Evolutionary conservation across 2,888 invertebrate genomes (phyloP).

Genomic region (Tinea trinotella): DNA sequence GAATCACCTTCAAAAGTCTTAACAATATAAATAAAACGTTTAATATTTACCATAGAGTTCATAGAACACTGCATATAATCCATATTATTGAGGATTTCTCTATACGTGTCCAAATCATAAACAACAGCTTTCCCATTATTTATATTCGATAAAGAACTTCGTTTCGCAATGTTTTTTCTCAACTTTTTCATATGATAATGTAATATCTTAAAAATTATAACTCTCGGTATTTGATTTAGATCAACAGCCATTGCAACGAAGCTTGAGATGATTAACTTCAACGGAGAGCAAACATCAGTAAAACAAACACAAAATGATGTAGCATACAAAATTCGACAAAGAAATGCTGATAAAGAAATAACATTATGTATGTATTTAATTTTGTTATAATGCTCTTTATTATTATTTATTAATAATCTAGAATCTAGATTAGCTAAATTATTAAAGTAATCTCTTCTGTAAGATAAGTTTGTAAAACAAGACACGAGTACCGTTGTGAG

Average conservation of each 20-base stretch:
- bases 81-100: too few relatives aligned
- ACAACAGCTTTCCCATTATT: too few relatives aligned
- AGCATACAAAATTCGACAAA: neutral
- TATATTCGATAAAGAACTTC: too few relatives aligned
- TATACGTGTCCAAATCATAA: too few relatives aligned
- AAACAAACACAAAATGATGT: conserved; percentile 1
- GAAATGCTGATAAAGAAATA: neutral
- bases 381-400: neutral
- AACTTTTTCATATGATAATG: conserved; percentile 1
- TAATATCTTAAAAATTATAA: neutral
- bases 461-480: neutral
- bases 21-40: too few relatives aligned
- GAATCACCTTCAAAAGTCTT: too few relatives aligned
- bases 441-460: neutral
- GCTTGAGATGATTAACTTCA: neutral
- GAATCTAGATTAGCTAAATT: neutral
- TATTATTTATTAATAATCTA: neutral
- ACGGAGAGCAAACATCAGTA: neutral
- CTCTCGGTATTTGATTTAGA: neutral
- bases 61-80: too few relatives aligned
- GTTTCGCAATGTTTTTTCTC: neutral
- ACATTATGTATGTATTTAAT: neutral
- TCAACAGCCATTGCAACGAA: conserved; percentile 6
- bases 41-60: too few relatives aligned
- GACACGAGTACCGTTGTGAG: neutral